Base-by-base conservation (phyloP, 2,797 vertebrate genomes). In the Delichon dasypus region DNA sequence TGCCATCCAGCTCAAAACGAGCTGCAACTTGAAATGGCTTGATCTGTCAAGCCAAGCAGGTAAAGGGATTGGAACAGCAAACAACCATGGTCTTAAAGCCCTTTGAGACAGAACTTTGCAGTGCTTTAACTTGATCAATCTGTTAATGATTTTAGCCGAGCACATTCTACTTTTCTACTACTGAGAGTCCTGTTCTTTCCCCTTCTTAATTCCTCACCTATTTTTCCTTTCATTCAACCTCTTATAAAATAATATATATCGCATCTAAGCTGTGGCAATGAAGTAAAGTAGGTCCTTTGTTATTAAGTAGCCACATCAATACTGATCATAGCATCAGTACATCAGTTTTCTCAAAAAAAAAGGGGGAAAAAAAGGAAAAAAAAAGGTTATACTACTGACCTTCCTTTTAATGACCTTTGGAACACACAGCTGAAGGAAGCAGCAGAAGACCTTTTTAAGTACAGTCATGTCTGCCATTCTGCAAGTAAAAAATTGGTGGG, bases 1-100 rank as follows among this genome's bases (percentile, higher is more conserved):
- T 86, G 23, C 78, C 51, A 54, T 18, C 16, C 32, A 94, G 47
- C 38, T 74, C 54, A 84, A 78, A 94, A 94, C 20, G 5, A 72
- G 14, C 5, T 88, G 34, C 1, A 4, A n/a, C 76, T 55, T 71
- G 54, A 81, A 88, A 76, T 20, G 14, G 54, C 47, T 66, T 72
- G 23, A 30, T 36, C n/a, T 64, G 13, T 32, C 22, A 75, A 78
- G 44, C 30, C 36, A 34, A 65, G n/a, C 29, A 78, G 32, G 50
- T 36, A 57, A 75, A 76, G 18, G 19, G 26, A 68, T 38, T 68
- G 66, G n/a, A 94, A 53, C 8, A 80, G 11, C 66, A 70, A 55
- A 50, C 8, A 53, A 76, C 14, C 3, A 64, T 27, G 18, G 15
- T 88, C 20, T 74, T 82, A 87, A 87, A 90, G 71, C 45, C 36